These are phyloP conservation scores for Myrmecophaga tridactyla DNA, from an alignment of 2,113 vertebrate species.

Conservation along the genomic window DNA sequence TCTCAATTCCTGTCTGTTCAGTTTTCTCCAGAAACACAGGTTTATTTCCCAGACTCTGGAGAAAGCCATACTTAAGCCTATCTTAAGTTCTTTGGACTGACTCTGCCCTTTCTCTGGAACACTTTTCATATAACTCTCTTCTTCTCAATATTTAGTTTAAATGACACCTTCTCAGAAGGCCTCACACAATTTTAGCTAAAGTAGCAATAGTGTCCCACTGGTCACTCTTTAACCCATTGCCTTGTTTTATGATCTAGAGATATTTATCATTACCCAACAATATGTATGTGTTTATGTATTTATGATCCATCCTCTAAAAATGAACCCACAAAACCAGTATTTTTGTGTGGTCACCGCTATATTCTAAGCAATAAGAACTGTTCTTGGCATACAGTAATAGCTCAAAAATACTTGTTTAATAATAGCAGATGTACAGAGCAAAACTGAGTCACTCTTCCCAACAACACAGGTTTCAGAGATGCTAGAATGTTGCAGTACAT, in stretches of 20 bases:
- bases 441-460: neutral
- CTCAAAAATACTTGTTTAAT: neutral
- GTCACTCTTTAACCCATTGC: neutral
- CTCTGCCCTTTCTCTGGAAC: neutral
- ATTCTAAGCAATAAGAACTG: neutral
- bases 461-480: neutral
- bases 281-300: neutral
- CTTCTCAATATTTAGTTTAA: neutral
- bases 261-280: neutral
- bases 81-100: neutral
- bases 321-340: neutral
- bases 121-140: neutral
- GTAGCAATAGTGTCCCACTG: neutral
- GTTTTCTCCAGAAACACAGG: neutral
- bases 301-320: neutral
- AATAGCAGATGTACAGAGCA: neutral
- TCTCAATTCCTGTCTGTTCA: neutral
- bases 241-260: neutral
- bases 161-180: neutral
- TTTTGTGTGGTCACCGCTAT: neutral
- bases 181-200: neutral
- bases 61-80: accelerated
- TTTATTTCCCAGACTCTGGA: neutral
- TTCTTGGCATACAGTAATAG: neutral
- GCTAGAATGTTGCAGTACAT: neutral